Conservation (phyloP, 1,140 invertebrate species). For the fruit fly (Drosophila melanogaster) region Release_6_plus_ISO1_MT NT_037436.4:916001-916500, state of each 20-base stretch:
- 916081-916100: not conserved
- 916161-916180: slow-evolving; percentile 17
- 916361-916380: slow-evolving; percentile 44
- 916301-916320: slow-evolving; percentile 20
- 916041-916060: too few relatives aligned
- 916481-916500: slow-evolving; percentile 62
- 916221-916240: slow-evolving; percentile 31
- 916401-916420: slow-evolving; percentile 67
- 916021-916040: too few relatives aligned
- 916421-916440: slow-evolving; percentile 78
- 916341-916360: slow-evolving; percentile 43
- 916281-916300: slow-evolving; percentile 36
- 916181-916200: slow-evolving; percentile 29
- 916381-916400: slow-evolving; percentile 80
- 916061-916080: too few relatives aligned
- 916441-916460: slow-evolving; percentile 34
- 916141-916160: slow-evolving; percentile 4
- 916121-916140: slow-evolving; percentile 6
- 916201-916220: slow-evolving; percentile 23
- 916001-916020: too few relatives aligned
- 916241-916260: slow-evolving; percentile 48
- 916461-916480: slow-evolving; percentile 66
- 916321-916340: slow-evolving; percentile 46
- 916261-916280: slow-evolving; percentile 15
- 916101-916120: not conserved